Percentiles rank a stretch among this genome's conserved stretches.
Evolutionary conservation across 2,113 vertebrate species (phyloP).

Genomic region (Elgaria multicarinata): DNA sequence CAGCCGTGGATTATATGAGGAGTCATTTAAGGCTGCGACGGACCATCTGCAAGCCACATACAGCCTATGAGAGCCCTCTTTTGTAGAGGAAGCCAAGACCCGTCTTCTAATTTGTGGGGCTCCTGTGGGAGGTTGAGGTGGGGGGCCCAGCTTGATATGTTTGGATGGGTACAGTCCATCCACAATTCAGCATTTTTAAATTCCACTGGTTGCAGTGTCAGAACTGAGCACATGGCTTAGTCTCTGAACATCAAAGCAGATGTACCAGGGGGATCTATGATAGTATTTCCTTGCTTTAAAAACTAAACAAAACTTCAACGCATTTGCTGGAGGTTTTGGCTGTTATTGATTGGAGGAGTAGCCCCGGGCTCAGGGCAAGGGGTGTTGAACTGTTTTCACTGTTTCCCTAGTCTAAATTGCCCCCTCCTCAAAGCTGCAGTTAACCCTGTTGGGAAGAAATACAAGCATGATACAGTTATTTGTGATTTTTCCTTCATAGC

Average conservation of each 20-base stretch:
- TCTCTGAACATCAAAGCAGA: background rate
- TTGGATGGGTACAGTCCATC: background rate
- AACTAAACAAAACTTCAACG: too few relatives aligned
- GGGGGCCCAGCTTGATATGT: background rate
- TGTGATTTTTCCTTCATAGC: background rate
- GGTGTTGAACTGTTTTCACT: background rate
- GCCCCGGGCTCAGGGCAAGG: background rate
- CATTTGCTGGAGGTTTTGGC: background rate
- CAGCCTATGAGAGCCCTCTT: background rate
- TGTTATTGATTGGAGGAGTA: background rate
- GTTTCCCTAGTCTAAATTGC: background rate
- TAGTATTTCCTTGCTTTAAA: background rate
- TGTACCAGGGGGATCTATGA: background rate
- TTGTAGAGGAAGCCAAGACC: background rate
- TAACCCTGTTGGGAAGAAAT: background rate
- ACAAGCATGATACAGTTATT: background rate
- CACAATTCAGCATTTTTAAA: too few relatives aligned
- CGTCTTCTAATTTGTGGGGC: background rate
- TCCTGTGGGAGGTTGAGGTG: background rate
- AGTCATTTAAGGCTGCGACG: slow-evolving; percentile 26
- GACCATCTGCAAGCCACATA: background rate
- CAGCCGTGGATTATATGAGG: slow-evolving; percentile 51
- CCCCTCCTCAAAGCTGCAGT: background rate
- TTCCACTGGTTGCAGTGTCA: background rate
- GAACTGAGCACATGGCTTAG: background rate